Base-by-base conservation (phyloP, 2,888 invertebrate genomes). In the Drosophila histrio region DNA sequence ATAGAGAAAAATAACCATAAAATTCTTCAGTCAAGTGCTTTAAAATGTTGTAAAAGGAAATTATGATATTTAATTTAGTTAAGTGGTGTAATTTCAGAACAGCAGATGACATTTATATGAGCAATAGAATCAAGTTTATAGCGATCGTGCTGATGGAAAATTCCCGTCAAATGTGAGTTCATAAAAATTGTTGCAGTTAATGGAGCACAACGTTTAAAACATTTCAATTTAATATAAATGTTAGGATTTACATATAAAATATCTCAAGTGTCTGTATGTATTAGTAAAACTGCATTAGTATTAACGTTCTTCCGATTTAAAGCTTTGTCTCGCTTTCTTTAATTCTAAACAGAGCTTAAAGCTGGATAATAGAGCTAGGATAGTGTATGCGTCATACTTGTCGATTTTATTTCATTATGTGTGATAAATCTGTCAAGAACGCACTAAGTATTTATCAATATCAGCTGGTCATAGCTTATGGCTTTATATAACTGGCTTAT, bases 1-100 rank as follows among this genome's bases (percentile, higher is more conserved):
- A 22, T 53, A 43, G 7, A 47, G 17, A 32, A 36, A n/a, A 41
- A 52, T 8, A 46, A 28, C 38, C 50, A 52, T 52, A 57, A 53
- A 56, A 47, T 57, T 39, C 52, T 46, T 60, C 22, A 59, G 39
- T 28, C 52, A 82, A 85, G 86, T 88, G 82, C 82, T 88, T 88
- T 87, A 70, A 87, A 85, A 86, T 66, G 72, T 64, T 67, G 60
- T 83, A 56, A 68, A 80, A 53, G 43, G 34, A 69, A 73, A 84
- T 84, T 59, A 82, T 87, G 79, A 66, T 78, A 81, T 81, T 88
- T 76, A 65, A 82, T 82, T 65, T 59, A 79, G 69, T 68, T 86
- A 76, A 76, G 86, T 85, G 79, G 44, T 47, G 53, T 39, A 32
- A 30, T 54, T 36, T 21, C 38, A 13, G 30, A 32, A 57, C 28